phyloP scores from a whole-genome alignment of 2,888 invertebrate genomes.

The Epirrhoe alternata region DNA sequence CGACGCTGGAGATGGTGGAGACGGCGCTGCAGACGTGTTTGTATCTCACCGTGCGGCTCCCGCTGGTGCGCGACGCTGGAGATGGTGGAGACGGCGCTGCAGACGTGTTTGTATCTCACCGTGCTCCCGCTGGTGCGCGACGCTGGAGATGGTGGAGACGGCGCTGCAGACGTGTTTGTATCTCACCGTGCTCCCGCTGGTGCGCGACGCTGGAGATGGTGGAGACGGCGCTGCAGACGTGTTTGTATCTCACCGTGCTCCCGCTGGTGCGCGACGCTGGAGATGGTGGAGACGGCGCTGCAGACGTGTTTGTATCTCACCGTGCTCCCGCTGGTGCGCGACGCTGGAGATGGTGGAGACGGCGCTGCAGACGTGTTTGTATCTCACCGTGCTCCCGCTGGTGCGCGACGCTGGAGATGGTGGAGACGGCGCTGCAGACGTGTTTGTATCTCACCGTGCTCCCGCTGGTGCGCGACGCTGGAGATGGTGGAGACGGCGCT shows the following conservation, averaged over 20 bases:
- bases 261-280: slow-evolving; percentile 96
- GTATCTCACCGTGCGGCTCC: too few relatives aligned
- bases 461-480: slow-evolving; percentile 95
- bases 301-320: too few relatives aligned
- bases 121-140: too few relatives aligned
- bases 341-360: slow-evolving; percentile 97
- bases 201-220: slow-evolving; percentile 97
- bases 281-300: slow-evolving; percentile 97
- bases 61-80: slow-evolving; percentile 96
- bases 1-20: slow-evolving; percentile 96
- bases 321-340: too few relatives aligned
- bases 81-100: slow-evolving; percentile 97
- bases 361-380: slow-evolving; percentile 97
- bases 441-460: too few relatives aligned
- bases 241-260: too few relatives aligned
- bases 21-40: slow-evolving; percentile 98
- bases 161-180: slow-evolving; percentile 98
- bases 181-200: too few relatives aligned
- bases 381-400: too few relatives aligned
- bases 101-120: too few relatives aligned
- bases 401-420: slow-evolving; percentile 97
- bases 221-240: slow-evolving; percentile 97
- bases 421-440: slow-evolving; percentile 97
- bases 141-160: slow-evolving; percentile 96
- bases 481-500: slow-evolving; percentile 98